phyloP scores from a whole-genome alignment of 2,797 vertebrate species.

The Manis pentadactyla region DNA sequence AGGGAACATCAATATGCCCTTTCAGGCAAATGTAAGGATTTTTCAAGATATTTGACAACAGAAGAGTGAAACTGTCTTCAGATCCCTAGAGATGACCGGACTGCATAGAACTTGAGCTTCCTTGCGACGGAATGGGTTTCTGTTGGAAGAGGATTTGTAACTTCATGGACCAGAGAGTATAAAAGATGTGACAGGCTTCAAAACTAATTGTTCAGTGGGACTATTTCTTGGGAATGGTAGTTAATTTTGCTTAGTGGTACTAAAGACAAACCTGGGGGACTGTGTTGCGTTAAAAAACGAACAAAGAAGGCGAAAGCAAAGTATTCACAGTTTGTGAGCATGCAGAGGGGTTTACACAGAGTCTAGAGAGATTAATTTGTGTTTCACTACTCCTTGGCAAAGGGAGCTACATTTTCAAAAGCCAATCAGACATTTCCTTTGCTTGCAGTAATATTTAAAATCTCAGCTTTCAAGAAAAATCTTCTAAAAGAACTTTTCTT shows the following conservation, averaged over 20 bases:
- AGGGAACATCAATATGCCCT: neutral
- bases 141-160: conserved; percentile 44
- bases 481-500: neutral
- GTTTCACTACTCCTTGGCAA: neutral
- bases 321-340: neutral
- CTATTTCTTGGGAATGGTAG: conserved; percentile 65
- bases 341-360: neutral
- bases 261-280: conserved; percentile 54
- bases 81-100: conserved; percentile 57
- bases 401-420: neutral
- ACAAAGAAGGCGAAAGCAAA: neutral
- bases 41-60: conserved; percentile 44
- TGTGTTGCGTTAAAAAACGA: neutral
- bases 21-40: conserved; percentile 56
- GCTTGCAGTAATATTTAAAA: neutral
- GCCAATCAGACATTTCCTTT: neutral
- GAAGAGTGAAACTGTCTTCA: conserved; percentile 1
- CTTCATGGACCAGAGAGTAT: conserved; percentile 22
- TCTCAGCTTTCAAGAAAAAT: neutral
- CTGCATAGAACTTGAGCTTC: neutral
- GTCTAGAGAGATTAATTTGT: conserved; percentile 31
- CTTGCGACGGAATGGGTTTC: neutral
- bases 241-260: conserved; percentile 61
- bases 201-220: conserved; percentile 60
- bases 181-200: conserved; percentile 55